Evolutionary conservation across 2,888 invertebrate genomes (phyloP).

Genomic region (Anodontia alba): DNA sequence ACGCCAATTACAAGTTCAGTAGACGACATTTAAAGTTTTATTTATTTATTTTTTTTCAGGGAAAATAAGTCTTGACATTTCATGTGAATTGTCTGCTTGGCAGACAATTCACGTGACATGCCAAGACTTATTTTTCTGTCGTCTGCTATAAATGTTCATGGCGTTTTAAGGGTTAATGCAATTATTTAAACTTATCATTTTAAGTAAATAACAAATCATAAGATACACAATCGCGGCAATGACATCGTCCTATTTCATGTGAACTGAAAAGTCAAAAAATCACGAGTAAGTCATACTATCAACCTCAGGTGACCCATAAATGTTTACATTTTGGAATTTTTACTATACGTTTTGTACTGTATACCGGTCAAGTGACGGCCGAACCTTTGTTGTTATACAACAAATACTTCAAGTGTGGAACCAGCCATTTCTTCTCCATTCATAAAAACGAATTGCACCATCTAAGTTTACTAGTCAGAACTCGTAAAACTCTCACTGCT

Average conservation of each 20-base stretch:
- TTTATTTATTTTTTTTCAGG: too few species aligned
- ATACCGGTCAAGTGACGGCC: neutral
- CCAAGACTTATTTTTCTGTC: too few species aligned
- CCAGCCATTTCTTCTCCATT: neutral
- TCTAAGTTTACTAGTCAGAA: conserved; percentile 9
- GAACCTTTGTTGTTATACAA: too few species aligned
- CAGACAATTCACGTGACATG: too few species aligned
- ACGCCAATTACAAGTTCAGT: too few species aligned
- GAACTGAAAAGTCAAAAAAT: neutral
- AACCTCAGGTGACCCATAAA: neutral
- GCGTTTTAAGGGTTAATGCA: too few species aligned
- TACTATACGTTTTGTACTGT: neutral
- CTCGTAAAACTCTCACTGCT: neutral
- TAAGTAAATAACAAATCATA: neutral
- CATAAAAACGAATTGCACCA: neutral
- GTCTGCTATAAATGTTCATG: too few species aligned
- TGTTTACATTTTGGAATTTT: neutral
- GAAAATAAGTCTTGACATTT: too few species aligned
- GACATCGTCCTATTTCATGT: neutral
- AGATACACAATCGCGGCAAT: neutral
- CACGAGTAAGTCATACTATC: conserved; percentile 6
- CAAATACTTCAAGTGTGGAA: neutral
- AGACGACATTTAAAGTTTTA: too few species aligned
- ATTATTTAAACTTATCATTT: too few species aligned
- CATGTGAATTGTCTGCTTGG: too few species aligned